A percentile compares a stretch with the other conserved stretches of the same genome.
Evolutionary conservation across 2,113 vertebrate species (phyloP).

Genomic region (Crotalus tigris): DNA sequence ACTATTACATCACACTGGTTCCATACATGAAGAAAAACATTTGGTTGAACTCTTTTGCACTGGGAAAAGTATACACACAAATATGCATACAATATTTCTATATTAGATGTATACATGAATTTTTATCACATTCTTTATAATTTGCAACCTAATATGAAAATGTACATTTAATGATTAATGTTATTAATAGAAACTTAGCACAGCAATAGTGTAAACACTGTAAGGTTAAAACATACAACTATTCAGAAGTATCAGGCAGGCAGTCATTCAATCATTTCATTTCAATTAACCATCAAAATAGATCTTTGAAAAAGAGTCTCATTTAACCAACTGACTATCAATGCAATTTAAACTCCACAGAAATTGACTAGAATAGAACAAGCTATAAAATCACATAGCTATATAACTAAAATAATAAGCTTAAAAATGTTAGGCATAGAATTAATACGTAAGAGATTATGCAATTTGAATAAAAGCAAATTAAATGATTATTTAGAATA

Average conservation of each 20-base stretch:
- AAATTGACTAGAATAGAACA: not conserved
- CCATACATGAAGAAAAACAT: not conserved
- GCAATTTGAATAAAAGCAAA: not conserved
- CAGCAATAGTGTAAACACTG: not conserved
- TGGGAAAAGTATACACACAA: too few species aligned
- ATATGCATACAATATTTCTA: not conserved
- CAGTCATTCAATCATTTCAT: not conserved
- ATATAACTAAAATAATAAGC: not conserved
- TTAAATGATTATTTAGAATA: not conserved
- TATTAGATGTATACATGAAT: not conserved
- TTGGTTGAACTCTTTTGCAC: too few species aligned
- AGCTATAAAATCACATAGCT: not conserved
- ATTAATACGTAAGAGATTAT: not conserved
- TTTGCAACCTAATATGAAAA: not conserved
- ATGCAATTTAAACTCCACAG: not conserved
- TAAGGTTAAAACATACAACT: not conserved
- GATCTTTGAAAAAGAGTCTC: not conserved
- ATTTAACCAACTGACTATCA: not conserved
- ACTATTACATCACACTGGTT: not conserved
- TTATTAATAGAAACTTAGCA: not conserved
- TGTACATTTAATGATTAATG: too few species aligned
- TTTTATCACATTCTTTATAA: not conserved
- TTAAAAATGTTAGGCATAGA: not conserved
- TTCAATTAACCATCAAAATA: not conserved
- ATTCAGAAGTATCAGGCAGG: not conserved